Base-by-base conservation (phyloP, 2,797 vertebrate species). In the Scomberomorus guttatus region DNA sequence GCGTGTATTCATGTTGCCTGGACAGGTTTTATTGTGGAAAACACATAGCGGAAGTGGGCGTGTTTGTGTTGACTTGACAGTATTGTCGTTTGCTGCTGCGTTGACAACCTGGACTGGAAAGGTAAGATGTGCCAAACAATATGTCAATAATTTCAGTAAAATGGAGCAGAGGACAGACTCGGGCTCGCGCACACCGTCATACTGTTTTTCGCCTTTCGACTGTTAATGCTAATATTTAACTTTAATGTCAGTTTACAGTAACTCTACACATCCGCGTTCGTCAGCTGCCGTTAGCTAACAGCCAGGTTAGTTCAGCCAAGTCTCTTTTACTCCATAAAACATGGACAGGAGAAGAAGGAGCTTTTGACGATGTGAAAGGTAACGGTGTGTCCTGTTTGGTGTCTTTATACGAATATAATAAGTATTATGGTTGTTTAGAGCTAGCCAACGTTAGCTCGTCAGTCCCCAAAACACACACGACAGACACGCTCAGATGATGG, bases 241-340 rank as follows among this genome's bases (percentile, higher is more conserved):
- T 73, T 78, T 52, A 42, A 25, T 46, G 39, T 15, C 48, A 48
- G 8, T 66, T 65, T 15, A 11, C 24, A 4, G 14, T 14, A 56
- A 48, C 42, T 64, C 15, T 6, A 3, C 2, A 42, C 18, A 64
- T 80, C 68, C 65, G 81, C 32, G 34, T 60, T 79, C 54, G 54
- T 80, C 61, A 65, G 81, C 71, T 61, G 79, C 72, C 83, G 54
- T 10, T 77, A 72, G 57, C 24, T 77, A 62, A 66, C 27, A 27
- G 3, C 39, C 46, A 20, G 18, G 46, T 50, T 50, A 20, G 18
- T 42, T 42, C 39, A 42, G 13, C 39, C 39, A 14, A 42, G 12
- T 42, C 39, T 3, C 4, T 25, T 64, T 51, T 32, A 17, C 24
- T 25, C 18, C 20, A 4, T 2, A n/a, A 57, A 54, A 32, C 25